phyloP scores from a whole-genome alignment of 2,888 invertebrate species.

The Sarcophaga caerulescens region DNA sequence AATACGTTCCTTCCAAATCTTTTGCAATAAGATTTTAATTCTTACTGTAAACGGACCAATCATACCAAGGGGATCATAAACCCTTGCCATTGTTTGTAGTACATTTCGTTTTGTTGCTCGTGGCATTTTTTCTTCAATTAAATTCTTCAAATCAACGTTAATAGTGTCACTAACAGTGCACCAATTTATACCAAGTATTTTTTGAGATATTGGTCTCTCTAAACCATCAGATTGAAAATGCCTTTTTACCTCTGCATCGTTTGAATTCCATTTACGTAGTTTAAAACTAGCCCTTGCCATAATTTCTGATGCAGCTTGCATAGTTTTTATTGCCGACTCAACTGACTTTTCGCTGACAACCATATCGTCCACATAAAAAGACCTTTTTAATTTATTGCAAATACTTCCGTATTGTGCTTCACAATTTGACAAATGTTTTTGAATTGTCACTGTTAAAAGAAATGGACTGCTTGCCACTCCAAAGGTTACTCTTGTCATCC shows the following conservation, averaged over 20 bases:
- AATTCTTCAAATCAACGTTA: constrained; percentile 35
- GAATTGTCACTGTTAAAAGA: constrained; percentile 64
- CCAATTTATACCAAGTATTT: constrained; percentile 53
- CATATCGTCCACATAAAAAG: constrained; percentile 59
- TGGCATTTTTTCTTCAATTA: constrained; percentile 48
- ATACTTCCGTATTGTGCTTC: constrained; percentile 23
- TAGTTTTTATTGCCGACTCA: constrained; percentile 22
- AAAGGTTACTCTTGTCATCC: constrained; percentile 66
- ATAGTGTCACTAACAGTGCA: constrained; percentile 36
- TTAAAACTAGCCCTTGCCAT: constrained; percentile 54
- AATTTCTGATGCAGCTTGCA: constrained; percentile 46
- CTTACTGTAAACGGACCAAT: constrained; percentile 58
- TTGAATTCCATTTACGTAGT: constrained; percentile 65
- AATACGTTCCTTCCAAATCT: constrained; percentile 34
- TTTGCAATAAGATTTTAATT: constrained; percentile 62
- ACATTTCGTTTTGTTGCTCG: constrained; percentile 54
- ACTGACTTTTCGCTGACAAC: constrained; percentile 48
- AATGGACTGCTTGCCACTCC: constrained; percentile 64
- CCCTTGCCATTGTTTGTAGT: constrained; percentile 53
- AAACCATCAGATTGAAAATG: constrained; percentile 30
- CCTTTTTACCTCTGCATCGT: constrained; percentile 20
- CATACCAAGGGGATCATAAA: constrained; percentile 59
- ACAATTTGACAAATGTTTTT: constrained; percentile 56
- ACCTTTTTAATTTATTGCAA: constrained; percentile 42
- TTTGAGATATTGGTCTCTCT: constrained; percentile 26